A percentile compares a stretch with the other conserved stretches of the same genome.
phyloP scores from a whole-genome alignment of 2,113 vertebrate genomes.

The Forbesichthys papilliferus region DNA sequence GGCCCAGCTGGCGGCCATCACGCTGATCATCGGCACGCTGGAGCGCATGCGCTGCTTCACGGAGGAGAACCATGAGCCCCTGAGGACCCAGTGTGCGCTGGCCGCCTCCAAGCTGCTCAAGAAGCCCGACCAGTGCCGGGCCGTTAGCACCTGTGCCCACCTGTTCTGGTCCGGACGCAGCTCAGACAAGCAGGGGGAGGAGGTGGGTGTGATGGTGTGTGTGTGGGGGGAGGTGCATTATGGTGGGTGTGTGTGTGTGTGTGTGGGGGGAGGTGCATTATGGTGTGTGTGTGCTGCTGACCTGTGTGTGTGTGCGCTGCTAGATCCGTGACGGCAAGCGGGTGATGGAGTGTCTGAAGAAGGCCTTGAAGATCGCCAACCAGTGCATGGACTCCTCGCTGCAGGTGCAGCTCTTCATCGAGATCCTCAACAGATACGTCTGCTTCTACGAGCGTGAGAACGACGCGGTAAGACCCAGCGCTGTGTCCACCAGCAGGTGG shows the following conservation, averaged over 20 bases:
- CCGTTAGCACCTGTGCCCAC: conserved; percentile 95
- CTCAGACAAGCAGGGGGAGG: conserved; percentile 93
- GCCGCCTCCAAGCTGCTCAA: conserved; percentile 97
- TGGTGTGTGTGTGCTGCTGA: no score
- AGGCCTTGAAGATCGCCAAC: conserved; percentile 97
- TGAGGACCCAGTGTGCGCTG: conserved; percentile 94
- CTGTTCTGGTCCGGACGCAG: conserved; percentile 97
- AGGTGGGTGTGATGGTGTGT: conserved; percentile 74
- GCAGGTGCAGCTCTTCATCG: conserved; percentile 98
- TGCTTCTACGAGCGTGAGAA: conserved; percentile 99
- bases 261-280: no score
- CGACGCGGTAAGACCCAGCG: conserved; percentile 82
- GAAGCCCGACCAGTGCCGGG: conserved; percentile 96
- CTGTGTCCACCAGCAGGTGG: no score
- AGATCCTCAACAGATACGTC: conserved; percentile 98
- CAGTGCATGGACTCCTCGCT: conserved; percentile 99
- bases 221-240: no score
- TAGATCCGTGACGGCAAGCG: conserved; percentile 94
- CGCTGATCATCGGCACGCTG: conserved; percentile 96
- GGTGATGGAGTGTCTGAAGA: conserved; percentile 98
- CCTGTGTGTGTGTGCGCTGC: no score
- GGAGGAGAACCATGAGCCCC: conserved; percentile 96
- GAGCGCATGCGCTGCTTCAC: conserved; percentile 96
- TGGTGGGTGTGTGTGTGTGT: neutral
- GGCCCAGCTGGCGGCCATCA: conserved; percentile 98